phyloP scores from a whole-genome alignment of 2,113 vertebrate species.

The Apaloderma vittatum region DNA sequence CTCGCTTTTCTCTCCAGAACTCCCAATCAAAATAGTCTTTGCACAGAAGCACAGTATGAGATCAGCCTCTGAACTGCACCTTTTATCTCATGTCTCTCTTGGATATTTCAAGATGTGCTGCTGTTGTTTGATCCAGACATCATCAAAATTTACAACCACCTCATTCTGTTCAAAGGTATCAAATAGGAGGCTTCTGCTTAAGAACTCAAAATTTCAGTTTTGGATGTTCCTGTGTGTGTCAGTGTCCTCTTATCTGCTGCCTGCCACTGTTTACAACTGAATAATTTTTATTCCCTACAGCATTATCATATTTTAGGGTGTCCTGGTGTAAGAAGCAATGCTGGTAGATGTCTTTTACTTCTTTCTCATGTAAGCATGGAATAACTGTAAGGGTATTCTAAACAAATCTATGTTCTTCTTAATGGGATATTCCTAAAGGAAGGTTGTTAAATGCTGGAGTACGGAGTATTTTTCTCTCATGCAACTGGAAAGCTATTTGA shows the following conservation, averaged over 20 bases:
- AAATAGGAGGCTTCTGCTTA: neutral
- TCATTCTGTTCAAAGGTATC: neutral
- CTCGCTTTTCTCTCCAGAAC: neutral
- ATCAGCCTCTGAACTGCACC: neutral
- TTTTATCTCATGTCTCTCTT: neutral
- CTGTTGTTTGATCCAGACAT: neutral
- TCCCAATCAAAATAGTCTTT: neutral
- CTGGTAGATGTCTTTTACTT: neutral
- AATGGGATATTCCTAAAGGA: neutral
- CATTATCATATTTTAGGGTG: neutral
- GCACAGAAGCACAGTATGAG: neutral
- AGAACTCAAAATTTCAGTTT: neutral
- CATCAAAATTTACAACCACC: neutral
- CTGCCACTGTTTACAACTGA: neutral
- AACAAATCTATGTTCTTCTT: neutral
- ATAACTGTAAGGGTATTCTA: neutral
- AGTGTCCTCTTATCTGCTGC: neutral
- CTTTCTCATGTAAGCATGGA: neutral
- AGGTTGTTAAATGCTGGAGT: neutral
- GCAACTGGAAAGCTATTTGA: neutral
- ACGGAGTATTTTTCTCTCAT: neutral
- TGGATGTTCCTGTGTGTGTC: neutral
- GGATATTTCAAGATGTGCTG: neutral
- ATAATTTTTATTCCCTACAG: accelerated
- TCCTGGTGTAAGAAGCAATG: neutral